Percentiles rank a stretch among this genome's conserved stretches.
These are phyloP conservation scores for Tetramorium alpestre DNA, from an alignment of 1,140 invertebrate genomes.

Conservation along the genomic window DNA sequence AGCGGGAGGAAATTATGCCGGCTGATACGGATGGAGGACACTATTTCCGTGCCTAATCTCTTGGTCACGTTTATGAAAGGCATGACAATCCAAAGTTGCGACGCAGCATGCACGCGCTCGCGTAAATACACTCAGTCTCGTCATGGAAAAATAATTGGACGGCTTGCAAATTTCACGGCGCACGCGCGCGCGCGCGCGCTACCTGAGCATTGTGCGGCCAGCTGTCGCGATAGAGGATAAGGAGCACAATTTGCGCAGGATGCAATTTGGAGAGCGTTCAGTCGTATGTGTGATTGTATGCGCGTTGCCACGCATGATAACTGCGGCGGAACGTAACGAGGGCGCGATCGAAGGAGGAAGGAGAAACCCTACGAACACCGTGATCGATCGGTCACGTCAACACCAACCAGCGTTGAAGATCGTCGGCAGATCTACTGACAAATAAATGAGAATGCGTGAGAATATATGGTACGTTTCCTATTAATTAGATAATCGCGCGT, in stretches of 20 bases:
- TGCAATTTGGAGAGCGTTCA: slow-evolving; percentile 9
- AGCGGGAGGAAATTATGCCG: neutral
- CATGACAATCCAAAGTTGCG: slow-evolving; percentile 53
- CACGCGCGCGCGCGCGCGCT: neutral
- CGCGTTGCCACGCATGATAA: neutral
- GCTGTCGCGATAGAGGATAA: neutral
- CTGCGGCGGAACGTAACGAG: neutral
- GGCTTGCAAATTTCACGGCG: neutral
- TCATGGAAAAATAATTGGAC: neutral
- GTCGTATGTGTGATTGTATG: no score
- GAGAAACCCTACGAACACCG: slow-evolving; percentile 7
- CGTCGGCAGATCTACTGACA: slow-evolving; percentile 53
- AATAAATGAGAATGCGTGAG: slow-evolving; percentile 33
- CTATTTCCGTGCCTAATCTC: slow-evolving; percentile 50
- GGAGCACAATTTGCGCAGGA: neutral
- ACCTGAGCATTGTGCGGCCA: neutral
- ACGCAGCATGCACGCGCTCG: neutral
- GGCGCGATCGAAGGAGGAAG: slow-evolving; percentile 9
- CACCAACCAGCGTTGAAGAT: slow-evolving; percentile 31
- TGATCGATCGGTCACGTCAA: neutral
- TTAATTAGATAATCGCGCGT: slow-evolving; percentile 42
- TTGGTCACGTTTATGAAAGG: slow-evolving; percentile 39
- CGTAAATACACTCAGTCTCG: neutral
- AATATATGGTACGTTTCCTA: slow-evolving; percentile 46
- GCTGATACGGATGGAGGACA: slow-evolving; percentile 3